Evolutionary conservation across 2,888 invertebrate species (phyloP), one percentile per base, ranked within the genome.

Genomic region (Sarcophaga carnaria): DNA sequence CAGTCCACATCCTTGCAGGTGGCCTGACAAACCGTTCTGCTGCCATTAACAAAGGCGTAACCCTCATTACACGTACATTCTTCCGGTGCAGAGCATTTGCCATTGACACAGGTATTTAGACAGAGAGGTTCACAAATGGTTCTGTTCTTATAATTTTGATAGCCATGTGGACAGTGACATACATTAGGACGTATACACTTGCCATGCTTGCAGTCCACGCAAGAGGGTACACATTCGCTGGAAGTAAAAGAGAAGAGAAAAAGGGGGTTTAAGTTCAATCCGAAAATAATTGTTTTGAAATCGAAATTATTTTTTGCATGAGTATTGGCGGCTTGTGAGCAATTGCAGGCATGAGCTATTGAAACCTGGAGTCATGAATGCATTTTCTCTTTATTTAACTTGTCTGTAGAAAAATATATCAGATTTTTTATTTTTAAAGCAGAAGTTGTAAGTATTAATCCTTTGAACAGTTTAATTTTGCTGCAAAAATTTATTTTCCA

Each of bases 1-100:
- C 95, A 95, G 8, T 90, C 88, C 1, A 90, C 86, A 10, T 88
- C 72, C 12, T 87, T 87, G 88, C 94, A 94, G 2, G 89, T 79
- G 0, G 94, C 92, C 59, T 91, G 89, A 84, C 94, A 94, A 0
- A 90, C 89, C 0, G 85, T 89, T 12, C 63, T 81, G 64, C 92
- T 92, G 22, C 89, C 90, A 47, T 89, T 89, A 8, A 89, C 86
- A 10, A 90, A 89, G 0, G 59, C 88, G 69, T 89, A 92, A 1
- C 92, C 91, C 0, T 88, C 69, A 3, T 86, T 83, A 45, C 93
- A 93, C 14, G 89, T 88, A 11, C 93, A 93, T 2, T 88, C 88
- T 63, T 92, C 91, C 2, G 92, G 92, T 2, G 89, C 90, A 4
- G 88, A 90, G 74, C 93, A 93, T 3, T 83, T 86, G 17, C 90